Evolutionary conservation across 2,797 vertebrate genomes (phyloP), one percentile per base, ranked within the genome.

Genomic region (Rousettus madagascariensis): DNA sequence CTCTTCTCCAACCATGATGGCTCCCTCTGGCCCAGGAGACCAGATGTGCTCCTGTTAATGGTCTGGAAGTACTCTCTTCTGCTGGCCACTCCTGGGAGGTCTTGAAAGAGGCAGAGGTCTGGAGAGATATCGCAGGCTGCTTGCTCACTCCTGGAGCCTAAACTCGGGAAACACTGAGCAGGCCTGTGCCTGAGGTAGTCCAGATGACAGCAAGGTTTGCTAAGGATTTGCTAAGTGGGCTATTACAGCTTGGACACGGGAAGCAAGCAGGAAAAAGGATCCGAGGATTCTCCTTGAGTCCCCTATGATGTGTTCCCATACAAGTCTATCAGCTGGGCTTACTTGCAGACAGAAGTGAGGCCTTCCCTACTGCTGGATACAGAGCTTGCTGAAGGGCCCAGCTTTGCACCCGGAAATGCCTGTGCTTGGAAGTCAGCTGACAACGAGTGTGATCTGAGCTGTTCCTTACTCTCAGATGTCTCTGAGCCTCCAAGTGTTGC

Each of bases 61-160:
- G 43, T 91, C 82, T 92, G 63, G 66, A 95, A 89, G 30, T 66
- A 66, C 49, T 95, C 74, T 95, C 36, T 91, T 33, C 72, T 63
- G 38, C 20, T 1, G 4, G 61, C 68, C 72, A 83, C 20, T 63
- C 63, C 86, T 66, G 33, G 88, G 75, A 93, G 30, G 55, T 63
- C 65, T 68, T 61, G 57, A 83, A 68, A 88, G 36, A 92, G 86
- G 63, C 55, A 83, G 78, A 49, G 46, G 19, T 91, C 79, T 69
- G 38, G 79, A 95, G 89, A 91, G 17, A 72, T 0, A 69, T 63
- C 0, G 0, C 88, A 86, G 55, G 36, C 86, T 33, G 19, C 66
- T 91, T 41, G 9, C 65, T 72, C 28, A 1, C 55, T 65, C 28
- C 36, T 46, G 33, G 57, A n/a, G 16, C 84, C 71, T 71, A 46